Conservation (phyloP, 2,113 vertebrate genomes). For the Macaca nemestrina region DNA sequence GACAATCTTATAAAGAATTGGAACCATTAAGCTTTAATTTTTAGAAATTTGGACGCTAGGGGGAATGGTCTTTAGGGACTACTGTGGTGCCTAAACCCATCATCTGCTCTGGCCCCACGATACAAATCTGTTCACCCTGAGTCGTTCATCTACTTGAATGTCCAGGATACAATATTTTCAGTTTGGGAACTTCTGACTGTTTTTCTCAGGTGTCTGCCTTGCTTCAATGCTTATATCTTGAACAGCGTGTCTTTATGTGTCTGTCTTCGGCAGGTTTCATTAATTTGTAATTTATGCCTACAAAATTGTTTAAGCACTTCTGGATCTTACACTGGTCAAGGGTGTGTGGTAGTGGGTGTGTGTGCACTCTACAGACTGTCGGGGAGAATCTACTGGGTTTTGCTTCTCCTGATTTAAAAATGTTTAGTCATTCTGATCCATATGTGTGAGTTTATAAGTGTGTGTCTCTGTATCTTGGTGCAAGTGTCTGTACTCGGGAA, state of each 20-base stretch:
- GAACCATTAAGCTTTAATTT: neutral
- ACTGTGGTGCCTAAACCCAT: neutral
- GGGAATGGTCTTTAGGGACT: slow-evolving; percentile 19
- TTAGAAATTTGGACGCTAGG: slow-evolving; percentile 16
- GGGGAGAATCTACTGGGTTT: neutral
- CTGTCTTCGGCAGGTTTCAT: slow-evolving; percentile 19
- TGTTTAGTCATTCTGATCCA: neutral
- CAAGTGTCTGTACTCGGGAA: neutral
- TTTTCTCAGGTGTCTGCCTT: slow-evolving; percentile 6
- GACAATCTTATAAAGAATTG: slow-evolving; percentile 3
- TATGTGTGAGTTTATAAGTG: neutral
- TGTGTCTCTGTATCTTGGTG: slow-evolving; percentile 4
- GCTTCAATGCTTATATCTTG: neutral
- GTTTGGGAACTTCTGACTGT: neutral
- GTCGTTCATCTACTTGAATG: slow-evolving; percentile 6
- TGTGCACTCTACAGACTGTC: neutral
- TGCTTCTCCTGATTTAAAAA: slow-evolving; percentile 6
- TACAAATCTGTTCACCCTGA: slow-evolving; percentile 28
- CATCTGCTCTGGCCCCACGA: neutral
- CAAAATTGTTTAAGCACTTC: slow-evolving; percentile 41
- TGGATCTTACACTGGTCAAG: neutral
- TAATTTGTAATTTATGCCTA: slow-evolving; percentile 45
- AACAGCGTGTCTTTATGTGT: neutral
- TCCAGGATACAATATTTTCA: neutral
- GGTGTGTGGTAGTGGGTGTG: neutral